These are phyloP conservation scores for Kuschelorhynchus macadamiae DNA, from an alignment of 2,888 invertebrate species.

Conservation along the genomic window DNA sequence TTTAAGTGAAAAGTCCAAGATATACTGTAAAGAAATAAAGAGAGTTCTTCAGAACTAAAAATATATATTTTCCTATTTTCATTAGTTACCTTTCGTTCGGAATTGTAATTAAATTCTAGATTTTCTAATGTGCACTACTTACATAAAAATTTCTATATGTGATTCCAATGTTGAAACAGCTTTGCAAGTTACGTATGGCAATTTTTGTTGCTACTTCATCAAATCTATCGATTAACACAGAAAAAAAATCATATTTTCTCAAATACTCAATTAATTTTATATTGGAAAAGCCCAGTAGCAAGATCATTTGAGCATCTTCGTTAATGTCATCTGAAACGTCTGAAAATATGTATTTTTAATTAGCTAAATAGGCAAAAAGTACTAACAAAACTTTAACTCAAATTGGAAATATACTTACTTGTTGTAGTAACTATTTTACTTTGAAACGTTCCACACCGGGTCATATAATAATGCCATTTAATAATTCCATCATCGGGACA, in stretches of 20 bases:
- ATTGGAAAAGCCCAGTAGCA: constrained; percentile 56
- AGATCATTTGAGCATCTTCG: constrained; percentile 45
- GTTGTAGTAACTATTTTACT: constrained; percentile 51
- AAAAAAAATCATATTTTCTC: constrained; percentile 55
- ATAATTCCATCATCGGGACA: constrained; percentile 53
- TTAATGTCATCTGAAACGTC: constrained; percentile 50
- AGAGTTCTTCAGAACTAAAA: too few species aligned
- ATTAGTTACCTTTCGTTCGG: too few species aligned
- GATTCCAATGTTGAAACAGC: constrained; percentile 62
- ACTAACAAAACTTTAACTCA: constrained; percentile 3
- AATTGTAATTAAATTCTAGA: too few species aligned
- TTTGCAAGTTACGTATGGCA: constrained; percentile 56
- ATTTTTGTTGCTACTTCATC: constrained; percentile 61
- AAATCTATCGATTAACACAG: constrained; percentile 60
- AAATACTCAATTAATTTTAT: constrained; percentile 57
- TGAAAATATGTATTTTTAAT: too few species aligned
- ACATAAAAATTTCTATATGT: constrained; percentile 63
- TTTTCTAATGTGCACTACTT: constrained; percentile 49
- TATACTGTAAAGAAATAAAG: too few species aligned
- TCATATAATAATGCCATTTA: constrained; percentile 61
- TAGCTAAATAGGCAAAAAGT: too few species aligned
- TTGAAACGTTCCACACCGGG: constrained; percentile 53
- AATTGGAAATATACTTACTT: neutral
- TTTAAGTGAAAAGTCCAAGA: too few species aligned
- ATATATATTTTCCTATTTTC: too few species aligned